A percentile compares a stretch with the other conserved stretches of the same genome.
These are phyloP conservation scores for Folsomia manolachei DNA, from an alignment of 2,888 invertebrate species.

Conservation along the genomic window DNA sequence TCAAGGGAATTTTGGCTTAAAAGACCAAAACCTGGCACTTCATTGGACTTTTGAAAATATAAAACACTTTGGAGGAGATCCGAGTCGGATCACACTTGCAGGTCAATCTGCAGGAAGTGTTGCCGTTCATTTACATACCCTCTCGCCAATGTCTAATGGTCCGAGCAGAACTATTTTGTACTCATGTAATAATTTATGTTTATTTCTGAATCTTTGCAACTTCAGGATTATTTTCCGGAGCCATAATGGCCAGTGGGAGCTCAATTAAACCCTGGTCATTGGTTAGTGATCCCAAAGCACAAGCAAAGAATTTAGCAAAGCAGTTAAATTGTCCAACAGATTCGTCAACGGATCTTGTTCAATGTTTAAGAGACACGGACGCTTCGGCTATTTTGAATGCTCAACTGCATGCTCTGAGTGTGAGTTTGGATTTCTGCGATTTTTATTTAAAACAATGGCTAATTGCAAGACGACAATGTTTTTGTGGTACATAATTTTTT, in stretches of 20 bases:
- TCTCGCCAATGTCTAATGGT: slow-evolving; percentile 37
- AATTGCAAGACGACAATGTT: too few relatives aligned
- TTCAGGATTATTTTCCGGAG: slow-evolving; percentile 36
- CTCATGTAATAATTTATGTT: not conserved
- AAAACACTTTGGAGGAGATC: slow-evolving; percentile 31
- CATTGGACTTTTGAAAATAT: slow-evolving; percentile 31
- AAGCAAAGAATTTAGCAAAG: slow-evolving; percentile 30
- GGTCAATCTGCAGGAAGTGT: slow-evolving; percentile 38
- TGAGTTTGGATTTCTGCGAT: slow-evolving; percentile 15
- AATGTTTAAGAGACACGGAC: slow-evolving; percentile 32
- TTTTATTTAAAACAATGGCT: too few relatives aligned
- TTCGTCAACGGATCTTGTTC: slow-evolving; percentile 23
- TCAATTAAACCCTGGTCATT: slow-evolving; percentile 45
- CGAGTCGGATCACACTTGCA: slow-evolving; percentile 22
- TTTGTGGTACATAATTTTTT: slow-evolving; percentile 11
- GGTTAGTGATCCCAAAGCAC: slow-evolving; percentile 28
- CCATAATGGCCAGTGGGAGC: slow-evolving; percentile 40
- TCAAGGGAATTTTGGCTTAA: slow-evolving; percentile 34
- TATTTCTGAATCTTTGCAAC: not conserved
- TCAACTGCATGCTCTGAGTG: slow-evolving; percentile 34
- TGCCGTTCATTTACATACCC: slow-evolving; percentile 34
- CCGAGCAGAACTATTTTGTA: too few relatives aligned
- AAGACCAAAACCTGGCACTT: slow-evolving; percentile 31
- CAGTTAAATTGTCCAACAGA: slow-evolving; percentile 30
- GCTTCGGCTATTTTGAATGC: slow-evolving; percentile 22